phyloP scores from a whole-genome alignment of 2,797 vertebrate species.

The Neosilurus mollespiculum region DNA sequence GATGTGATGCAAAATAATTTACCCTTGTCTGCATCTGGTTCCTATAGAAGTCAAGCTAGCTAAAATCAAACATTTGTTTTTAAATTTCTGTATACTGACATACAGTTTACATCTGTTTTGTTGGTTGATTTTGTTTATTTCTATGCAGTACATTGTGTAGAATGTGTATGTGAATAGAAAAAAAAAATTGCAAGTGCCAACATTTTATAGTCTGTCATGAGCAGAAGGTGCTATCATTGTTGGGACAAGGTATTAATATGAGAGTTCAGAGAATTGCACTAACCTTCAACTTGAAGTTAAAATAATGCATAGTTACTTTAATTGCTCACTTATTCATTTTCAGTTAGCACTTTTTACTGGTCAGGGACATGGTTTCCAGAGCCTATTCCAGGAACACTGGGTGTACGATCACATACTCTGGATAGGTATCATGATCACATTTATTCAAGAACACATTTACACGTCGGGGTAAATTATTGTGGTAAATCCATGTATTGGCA shows the following conservation, averaged over 20 bases:
- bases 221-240: background rate
- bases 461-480: background rate
- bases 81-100: slow-evolving; percentile 23
- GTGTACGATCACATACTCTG: background rate
- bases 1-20: slow-evolving; percentile 49
- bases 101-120: slow-evolving; percentile 22
- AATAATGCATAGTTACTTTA: background rate
- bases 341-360: background rate
- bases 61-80: slow-evolving; percentile 28
- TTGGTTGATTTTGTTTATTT: slow-evolving; percentile 22
- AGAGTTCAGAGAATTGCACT: background rate
- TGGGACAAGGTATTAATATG: background rate
- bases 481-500: background rate
- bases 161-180: background rate
- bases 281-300: background rate
- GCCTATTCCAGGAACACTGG: background rate
- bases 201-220: background rate
- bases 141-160: slow-evolving; percentile 5
- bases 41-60: slow-evolving; percentile 27
- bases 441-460: background rate
- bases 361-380: background rate
- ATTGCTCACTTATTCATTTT: background rate
- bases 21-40: slow-evolving; percentile 45
- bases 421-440: background rate
- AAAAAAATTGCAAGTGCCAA: background rate